A percentile compares a stretch with the other conserved stretches of the same genome.
Evolutionary conservation across 2,797 vertebrate species (phyloP).

Genomic region (Manis pentadactyla): DNA sequence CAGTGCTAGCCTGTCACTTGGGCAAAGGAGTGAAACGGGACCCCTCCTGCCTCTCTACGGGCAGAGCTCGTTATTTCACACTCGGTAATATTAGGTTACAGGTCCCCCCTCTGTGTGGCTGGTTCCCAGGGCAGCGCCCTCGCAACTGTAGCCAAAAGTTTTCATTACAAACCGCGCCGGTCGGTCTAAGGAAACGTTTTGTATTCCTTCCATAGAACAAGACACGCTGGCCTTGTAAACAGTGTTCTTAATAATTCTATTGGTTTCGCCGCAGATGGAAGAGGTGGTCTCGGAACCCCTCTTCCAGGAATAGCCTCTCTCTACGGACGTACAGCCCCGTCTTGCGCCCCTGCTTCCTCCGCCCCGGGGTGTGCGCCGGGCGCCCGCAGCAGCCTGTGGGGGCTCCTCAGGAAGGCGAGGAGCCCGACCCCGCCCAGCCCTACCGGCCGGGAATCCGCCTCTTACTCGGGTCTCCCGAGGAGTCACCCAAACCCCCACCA

Average conservation of each 20-base stretch:
- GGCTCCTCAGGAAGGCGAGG: background rate
- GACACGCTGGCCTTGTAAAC: background rate
- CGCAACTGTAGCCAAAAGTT: conserved; percentile 27
- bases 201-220: background rate
- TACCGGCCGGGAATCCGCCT: too few species aligned
- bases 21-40: background rate
- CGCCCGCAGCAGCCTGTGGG: background rate
- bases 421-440: background rate
- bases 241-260: background rate
- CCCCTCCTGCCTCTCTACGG: background rate
- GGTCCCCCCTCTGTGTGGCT: background rate
- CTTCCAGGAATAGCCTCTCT: background rate
- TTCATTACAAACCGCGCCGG: conserved; percentile 25
- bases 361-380: background rate
- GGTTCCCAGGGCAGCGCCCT: background rate
- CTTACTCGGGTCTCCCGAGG: background rate
- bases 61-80: background rate
- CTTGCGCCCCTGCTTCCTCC: background rate
- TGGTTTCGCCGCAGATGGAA: background rate
- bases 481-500: background rate
- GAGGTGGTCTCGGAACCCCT: background rate
- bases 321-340: background rate
- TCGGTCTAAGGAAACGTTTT: background rate
- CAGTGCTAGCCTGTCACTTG: background rate
- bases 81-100: conserved; percentile 37